Evolutionary conservation across 1,140 invertebrate species (phyloP), one percentile per base, ranked within the genome.

Genomic region (Brachionus sp.): DNA sequence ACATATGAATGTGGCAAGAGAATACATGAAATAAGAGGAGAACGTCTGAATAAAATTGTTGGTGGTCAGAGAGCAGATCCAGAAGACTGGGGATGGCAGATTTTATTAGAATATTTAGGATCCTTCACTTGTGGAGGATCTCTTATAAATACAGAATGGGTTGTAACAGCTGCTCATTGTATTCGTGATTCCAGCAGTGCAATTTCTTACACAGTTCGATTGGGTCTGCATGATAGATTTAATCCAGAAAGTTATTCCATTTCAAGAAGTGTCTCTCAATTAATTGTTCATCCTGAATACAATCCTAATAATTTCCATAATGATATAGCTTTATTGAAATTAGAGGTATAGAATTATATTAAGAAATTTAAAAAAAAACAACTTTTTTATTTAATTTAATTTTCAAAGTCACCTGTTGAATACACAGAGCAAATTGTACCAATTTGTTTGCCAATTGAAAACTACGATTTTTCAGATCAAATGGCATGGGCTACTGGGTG

Each of bases 271-370:
- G 46, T 78, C 12, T 19, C 25, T 16, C 25, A 19, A 19, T 19
- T 57, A 13, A 39, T 53, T 23, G 3, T 62, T 42, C 77, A 78
- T 42, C 44, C 44, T 16, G 2, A 57, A 5, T 78, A 57, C 16
- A 37, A 35, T 50, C 5, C 25, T 64, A 5, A 10, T 16, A 50
- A 29, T 13, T 50, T 50, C n/a, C 39, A n/a, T 13, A 23, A 78
- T 57, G 77, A 78, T 78, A 78, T 78, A 16, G 77, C 77, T 29
- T 25, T 78, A 3, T 39, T 78, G 2, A 53, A 78, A 25, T 46
- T 78, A 42, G 6, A 3, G 2, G 77, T 78, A 78, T 6, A 7
- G 16, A 9, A 7, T 19, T 3, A 0, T 19, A 16, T 57, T 19
- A 19, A 19, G 0, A 6, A 3, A 25, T 25, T 57, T 19, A 19